phyloP scores from a whole-genome alignment of 2,888 invertebrate genomes.

The Auanema freiburgensis region DNA sequence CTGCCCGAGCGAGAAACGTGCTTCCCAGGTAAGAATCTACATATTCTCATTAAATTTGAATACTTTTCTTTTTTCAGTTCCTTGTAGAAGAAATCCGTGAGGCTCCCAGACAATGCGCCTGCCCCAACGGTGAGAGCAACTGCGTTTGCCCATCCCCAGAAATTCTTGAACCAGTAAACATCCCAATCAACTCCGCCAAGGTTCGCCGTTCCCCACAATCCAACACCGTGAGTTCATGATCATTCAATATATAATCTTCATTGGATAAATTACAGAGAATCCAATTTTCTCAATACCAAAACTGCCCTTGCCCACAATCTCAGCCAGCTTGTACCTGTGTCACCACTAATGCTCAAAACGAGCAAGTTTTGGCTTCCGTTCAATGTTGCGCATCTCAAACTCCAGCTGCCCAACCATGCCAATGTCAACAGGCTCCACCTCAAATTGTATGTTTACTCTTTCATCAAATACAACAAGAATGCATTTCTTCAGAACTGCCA shows the following conservation, averaged over 20 bases:
- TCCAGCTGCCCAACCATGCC: slow-evolving; percentile 26
- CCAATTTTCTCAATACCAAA: slow-evolving; percentile 48
- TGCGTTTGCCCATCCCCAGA: slow-evolving; percentile 60
- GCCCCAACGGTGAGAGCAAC: slow-evolving; percentile 58
- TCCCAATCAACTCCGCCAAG: slow-evolving; percentile 38
- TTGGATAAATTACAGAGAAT: slow-evolving; percentile 21
- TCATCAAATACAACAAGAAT: not conserved
- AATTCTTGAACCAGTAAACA: slow-evolving; percentile 56
- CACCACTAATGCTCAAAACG: slow-evolving; percentile 40
- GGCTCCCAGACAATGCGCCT: slow-evolving; percentile 56
- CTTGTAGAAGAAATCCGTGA: slow-evolving; percentile 56
- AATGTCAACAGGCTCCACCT: slow-evolving; percentile 19
- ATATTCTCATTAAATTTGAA: slow-evolving; percentile 1
- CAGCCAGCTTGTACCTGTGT: slow-evolving; percentile 50
- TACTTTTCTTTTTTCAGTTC: slow-evolving; percentile 37
- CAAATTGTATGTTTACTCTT: not conserved
- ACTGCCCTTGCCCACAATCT: slow-evolving; percentile 49
- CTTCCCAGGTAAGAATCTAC: slow-evolving; percentile 22
- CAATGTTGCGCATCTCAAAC: slow-evolving; percentile 45
- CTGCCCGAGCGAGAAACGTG: slow-evolving; percentile 47
- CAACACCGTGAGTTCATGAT: slow-evolving; percentile 20
- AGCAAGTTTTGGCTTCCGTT: slow-evolving; percentile 44
- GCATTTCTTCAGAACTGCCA: slow-evolving; percentile 43
- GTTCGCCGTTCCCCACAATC: slow-evolving; percentile 44
- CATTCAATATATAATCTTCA: slow-evolving; percentile 2